Base-by-base conservation (phyloP, 1,140 invertebrate species). In the Meloidogyne chitwoodi region DNA sequence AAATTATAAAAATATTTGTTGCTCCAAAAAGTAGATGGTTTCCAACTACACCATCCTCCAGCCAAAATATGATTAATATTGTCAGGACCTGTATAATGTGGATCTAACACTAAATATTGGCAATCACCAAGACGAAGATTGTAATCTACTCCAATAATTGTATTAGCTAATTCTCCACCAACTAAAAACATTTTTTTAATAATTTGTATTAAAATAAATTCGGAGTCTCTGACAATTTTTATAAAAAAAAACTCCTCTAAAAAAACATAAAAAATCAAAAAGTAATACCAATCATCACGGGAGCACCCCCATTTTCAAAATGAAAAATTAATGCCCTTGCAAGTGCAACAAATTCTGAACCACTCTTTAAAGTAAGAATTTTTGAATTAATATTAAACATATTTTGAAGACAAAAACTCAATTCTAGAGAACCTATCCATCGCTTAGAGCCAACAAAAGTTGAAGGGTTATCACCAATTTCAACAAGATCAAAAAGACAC, bases 351-450 rank as follows among this genome's bases (percentile, higher is more conserved):
- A 99, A 88, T 81, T 98, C 95, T 56, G 91, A 90, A 14, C 96
- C 96, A 48, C 91, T 92, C 77, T 91, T 92, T 0, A 94, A 93
- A 87, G 91, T 92, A 70, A 97, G 89, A 73, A 98, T 93, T 88
- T 92, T 93, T 24, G 92, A 93, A 63, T 91, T 90, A 77, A 87
- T 81, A 88, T 87, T 84, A 38, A 90, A 83, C 38, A 96, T 88
- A 72, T 92, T 91, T 85, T 97, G 92, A 65, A 99, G 88, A 75
- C 93, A 93, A 89, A 93, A 98, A 85, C 92, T 92, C 3, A 99
- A 93, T 91, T 99, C 97, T 19, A 93, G 94, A 0, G 95, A 98
- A 12, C 96, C 97, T 87, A 99, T 99, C 97, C 97, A 99, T 87
- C 96, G 91, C 77, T 91, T 92, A 1, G 93, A 94, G 10, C 93